These are phyloP conservation scores for Lepeophtheirus salmonis DNA, from an alignment of 1,140 invertebrate genomes.

Conservation along the genomic window DNA sequence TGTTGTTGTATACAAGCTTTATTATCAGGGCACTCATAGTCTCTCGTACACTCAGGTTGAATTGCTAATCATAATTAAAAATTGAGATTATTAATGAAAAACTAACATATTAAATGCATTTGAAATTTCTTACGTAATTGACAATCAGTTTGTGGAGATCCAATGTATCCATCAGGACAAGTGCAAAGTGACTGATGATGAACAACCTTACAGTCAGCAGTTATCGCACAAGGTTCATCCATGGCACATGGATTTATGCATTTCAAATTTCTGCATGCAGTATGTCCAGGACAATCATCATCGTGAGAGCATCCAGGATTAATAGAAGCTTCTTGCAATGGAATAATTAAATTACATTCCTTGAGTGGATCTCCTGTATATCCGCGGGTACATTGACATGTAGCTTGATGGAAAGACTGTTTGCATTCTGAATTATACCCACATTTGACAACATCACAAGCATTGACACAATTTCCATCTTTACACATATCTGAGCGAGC, in stretches of 20 bases:
- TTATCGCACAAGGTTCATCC: slow-evolving; percentile 46
- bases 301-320: slow-evolving; percentile 40
- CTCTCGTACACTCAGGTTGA: slow-evolving; percentile 46
- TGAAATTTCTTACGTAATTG: background rate
- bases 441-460: slow-evolving; percentile 20
- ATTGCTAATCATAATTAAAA: slow-evolving; percentile 5
- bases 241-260: slow-evolving; percentile 43
- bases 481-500: slow-evolving; percentile 18
- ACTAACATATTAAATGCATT: background rate
- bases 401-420: slow-evolving; percentile 24
- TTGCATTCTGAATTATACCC: slow-evolving; percentile 24
- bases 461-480: background rate
- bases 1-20: slow-evolving; percentile 59
- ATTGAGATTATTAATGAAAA: slow-evolving; percentile 34
- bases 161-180: slow-evolving; percentile 39
- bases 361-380: slow-evolving; percentile 1
- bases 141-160: slow-evolving; percentile 41
- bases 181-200: slow-evolving; percentile 47
- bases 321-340: slow-evolving; percentile 28
- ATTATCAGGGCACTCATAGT: slow-evolving; percentile 50
- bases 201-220: slow-evolving; percentile 44
- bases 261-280: slow-evolving; percentile 49
- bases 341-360: slow-evolving; percentile 20
- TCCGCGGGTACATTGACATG: slow-evolving; percentile 48
- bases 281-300: slow-evolving; percentile 48